Base-by-base conservation (phyloP, 1,140 invertebrate genomes). In the Aradophagus sp. region DNA sequence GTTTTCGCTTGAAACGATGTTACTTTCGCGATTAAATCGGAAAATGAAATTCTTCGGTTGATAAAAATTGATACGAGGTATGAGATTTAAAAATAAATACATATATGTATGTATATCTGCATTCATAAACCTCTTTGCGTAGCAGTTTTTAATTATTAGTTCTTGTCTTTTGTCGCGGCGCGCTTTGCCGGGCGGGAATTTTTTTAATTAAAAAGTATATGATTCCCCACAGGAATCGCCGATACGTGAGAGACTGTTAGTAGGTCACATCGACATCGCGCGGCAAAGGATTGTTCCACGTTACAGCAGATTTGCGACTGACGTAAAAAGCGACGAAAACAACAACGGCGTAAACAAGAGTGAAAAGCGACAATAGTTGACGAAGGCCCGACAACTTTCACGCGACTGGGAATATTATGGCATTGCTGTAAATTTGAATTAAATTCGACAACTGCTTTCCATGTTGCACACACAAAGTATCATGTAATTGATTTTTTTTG, bases 201-300 rank as follows among this genome's bases (percentile, higher is more conserved):
- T 62, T 68, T 70, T 70, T 29, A 70, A 70, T 70, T 62, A 62
- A 70, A 58, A 56, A 48, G 15, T 35, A 39, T 42, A 52, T 70
- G 58, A 62, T 56, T 70, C 58, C 66, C 67, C 67, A 29, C 19
- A 39, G 58, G 58, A 63, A 67, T 29, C 35, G 16, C 45, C 36
- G 44, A 58, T 62, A 50, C 11, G 42, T 48, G 31, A 62, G 42
- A 58, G 34, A 47, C 27, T 26, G 29, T 63, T 58, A 26, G 32
- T 69, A 50, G 65, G 50, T 55, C 48, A 56, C 26, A 55, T 42
- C 45, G 19, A 34, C 32, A n/a, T n/a, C n/a, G n/a, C n/a, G 20
- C 47, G 45, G 2, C 19, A 29, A 53, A 20, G 17, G 39, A 53
- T 27, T 45, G 44, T 50, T 23, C n/a, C 13, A 0, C 26, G 34